phyloP scores from a whole-genome alignment of 1,140 invertebrate species.

The Thaumetopoea pityocampa region DNA sequence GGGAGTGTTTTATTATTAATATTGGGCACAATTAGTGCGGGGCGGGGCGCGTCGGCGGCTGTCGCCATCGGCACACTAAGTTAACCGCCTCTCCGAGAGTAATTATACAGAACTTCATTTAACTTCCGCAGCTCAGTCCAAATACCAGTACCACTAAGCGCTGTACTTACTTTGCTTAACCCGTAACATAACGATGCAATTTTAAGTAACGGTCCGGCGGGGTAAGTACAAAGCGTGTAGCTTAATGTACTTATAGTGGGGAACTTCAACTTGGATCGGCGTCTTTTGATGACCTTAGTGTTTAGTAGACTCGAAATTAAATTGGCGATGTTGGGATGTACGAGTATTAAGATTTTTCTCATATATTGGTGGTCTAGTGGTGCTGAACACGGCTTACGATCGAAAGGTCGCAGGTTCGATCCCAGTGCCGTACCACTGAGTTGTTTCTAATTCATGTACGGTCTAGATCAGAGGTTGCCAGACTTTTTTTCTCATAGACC shows the following conservation, averaged over 20 bases:
- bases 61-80: slow-evolving; percentile 52
- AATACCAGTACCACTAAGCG: slow-evolving; percentile 61
- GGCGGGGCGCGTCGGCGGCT: slow-evolving; percentile 34
- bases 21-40: slow-evolving; percentile 42
- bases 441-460: too few species aligned
- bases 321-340: too few species aligned
- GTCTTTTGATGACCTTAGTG: too few species aligned
- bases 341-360: too few species aligned
- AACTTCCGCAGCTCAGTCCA: slow-evolving; percentile 64
- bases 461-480: too few species aligned
- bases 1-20: slow-evolving; percentile 35
- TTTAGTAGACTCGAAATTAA: too few species aligned
- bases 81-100: slow-evolving; percentile 60
- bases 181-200: slow-evolving; percentile 60
- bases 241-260: slow-evolving; percentile 24
- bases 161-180: slow-evolving; percentile 57
- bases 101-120: slow-evolving; percentile 70
- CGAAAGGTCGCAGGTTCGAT: too few species aligned
- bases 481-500: too few species aligned
- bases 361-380: too few species aligned
- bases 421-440: too few species aligned
- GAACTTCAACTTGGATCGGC: slow-evolving; percentile 16
- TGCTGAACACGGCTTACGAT: too few species aligned
- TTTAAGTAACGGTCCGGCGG: slow-evolving; percentile 44
- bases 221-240: slow-evolving; percentile 33